A percentile compares a stretch with the other conserved stretches of the same genome.
phyloP scores from a whole-genome alignment of 2,113 vertebrate genomes.

The Stercorarius parasiticus region DNA sequence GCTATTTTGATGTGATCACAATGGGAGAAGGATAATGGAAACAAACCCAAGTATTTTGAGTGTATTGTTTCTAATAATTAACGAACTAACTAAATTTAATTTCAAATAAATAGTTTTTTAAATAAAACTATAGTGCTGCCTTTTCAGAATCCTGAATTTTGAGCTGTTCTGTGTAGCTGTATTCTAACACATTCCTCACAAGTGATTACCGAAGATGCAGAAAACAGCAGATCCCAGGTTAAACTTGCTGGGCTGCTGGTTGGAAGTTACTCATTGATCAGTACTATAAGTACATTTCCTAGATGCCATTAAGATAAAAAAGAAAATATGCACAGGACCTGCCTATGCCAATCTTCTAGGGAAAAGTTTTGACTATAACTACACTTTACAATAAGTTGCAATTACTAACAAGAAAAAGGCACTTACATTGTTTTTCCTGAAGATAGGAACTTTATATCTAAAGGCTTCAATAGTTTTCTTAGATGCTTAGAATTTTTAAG shows the following conservation, averaged over 20 bases:
- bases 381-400: neutral
- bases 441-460: neutral
- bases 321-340: accelerated
- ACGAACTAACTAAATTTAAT: neutral
- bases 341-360: neutral
- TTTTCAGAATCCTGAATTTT: neutral
- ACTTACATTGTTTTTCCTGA: neutral
- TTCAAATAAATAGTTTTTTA: neutral
- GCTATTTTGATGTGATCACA: neutral
- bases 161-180: neutral
- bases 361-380: neutral
- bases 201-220: neutral
- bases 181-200: neutral
- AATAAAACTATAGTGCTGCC: neutral
- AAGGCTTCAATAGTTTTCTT: neutral
- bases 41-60: neutral
- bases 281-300: neutral
- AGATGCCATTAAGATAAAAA: neutral
- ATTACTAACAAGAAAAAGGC: neutral
- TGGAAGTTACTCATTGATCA: neutral
- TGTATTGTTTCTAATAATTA: neutral
- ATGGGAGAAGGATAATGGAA: neutral
- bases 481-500: neutral
- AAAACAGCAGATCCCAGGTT: neutral
- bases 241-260: neutral